A percentile compares a stretch with the other conserved stretches of the same genome.
phyloP scores from a whole-genome alignment of 1,140 invertebrate genomes.

The Pachypeltis micranthus region DNA sequence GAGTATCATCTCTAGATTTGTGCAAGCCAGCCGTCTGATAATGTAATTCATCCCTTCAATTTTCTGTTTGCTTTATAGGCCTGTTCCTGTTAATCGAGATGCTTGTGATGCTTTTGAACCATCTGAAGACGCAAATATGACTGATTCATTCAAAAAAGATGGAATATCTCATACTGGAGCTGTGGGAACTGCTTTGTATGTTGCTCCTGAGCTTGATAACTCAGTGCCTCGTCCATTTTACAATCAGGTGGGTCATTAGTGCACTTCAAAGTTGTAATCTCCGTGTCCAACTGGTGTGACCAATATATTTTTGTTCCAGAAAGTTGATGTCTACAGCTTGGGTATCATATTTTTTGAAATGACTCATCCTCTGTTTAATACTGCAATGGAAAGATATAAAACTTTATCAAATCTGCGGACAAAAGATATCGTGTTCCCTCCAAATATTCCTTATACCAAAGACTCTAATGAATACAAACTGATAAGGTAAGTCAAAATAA shows the following conservation, averaged over 20 bases:
- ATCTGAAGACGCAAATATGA: neutral
- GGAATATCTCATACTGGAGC: constrained; percentile 63
- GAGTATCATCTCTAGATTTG: no score
- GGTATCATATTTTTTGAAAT: constrained; percentile 93
- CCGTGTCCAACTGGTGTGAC: no score
- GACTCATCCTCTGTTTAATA: constrained; percentile 69
- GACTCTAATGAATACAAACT: constrained; percentile 7
- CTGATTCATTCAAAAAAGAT: constrained; percentile 23
- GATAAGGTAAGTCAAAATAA: constrained; percentile 7
- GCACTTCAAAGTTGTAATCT: neutral
- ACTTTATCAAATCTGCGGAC: constrained; percentile 56
- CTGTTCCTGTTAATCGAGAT: neutral
- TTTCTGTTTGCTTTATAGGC: neutral
- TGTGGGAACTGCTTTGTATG: constrained; percentile 87
- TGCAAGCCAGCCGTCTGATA: no score
- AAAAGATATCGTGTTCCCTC: constrained; percentile 53
- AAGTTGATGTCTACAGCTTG: constrained; percentile 87
- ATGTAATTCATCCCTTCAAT: neutral
- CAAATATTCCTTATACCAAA: constrained; percentile 37
- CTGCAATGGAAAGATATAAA: constrained; percentile 78
- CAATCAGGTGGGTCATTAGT: constrained; percentile 41
- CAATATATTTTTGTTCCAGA: constrained; percentile 44
- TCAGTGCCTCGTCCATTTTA: constrained; percentile 53
- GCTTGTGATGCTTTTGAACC: constrained; percentile 9
- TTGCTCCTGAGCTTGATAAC: constrained; percentile 74